Base-by-base conservation (phyloP, 2,888 invertebrate species). In the Xanthostigma xanthostigma region DNA sequence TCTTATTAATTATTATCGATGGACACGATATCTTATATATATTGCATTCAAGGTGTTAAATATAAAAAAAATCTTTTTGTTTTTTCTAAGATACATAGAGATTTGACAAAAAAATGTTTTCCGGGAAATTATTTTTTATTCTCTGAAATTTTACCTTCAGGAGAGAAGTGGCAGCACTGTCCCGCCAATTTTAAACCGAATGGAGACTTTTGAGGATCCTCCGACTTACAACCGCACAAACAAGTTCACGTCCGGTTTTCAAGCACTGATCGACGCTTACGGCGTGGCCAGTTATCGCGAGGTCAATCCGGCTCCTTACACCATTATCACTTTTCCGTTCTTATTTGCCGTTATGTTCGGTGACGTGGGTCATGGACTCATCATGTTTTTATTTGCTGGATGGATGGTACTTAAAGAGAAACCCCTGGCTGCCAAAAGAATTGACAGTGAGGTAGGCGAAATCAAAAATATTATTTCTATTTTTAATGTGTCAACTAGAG, bases 301-400 rank as follows among this genome's bases (percentile, higher is more conserved):
- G 72, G 90, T 97, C 65, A 98, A 97, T 69, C 96, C 97, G 75
- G 90, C 96, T 1, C 92, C 93, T 0, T 97, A 92, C 69, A 93
- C 95, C 1, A 92, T 96, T 57, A 91, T 97, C 50, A 94, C 96
- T 8, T 97, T 97, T 68, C 96, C 96, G 49, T 97, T 97, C 72
- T 72, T 97, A 61, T 97, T 97, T 69, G 91, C 93, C 55, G 87
- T 97, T 56, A 97, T 97, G 96, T 97, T 97, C 71, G 95, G 97
- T n/a, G 97, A 98, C 71, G 72, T 86, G 51, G 97, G 97, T 0
- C 97, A 98, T 67, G 96, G 96, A 49, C 70, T 85, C 0, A 72
- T 98, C 45, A 92, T 98, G 93, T 80, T 90, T 44, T 64, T 82
- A 9, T 94, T 94, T 67, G 96, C 89, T 12, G 79, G 83, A 44